Evolutionary conservation across 2,888 invertebrate species (phyloP).

Genomic region (Eurois occulta): DNA sequence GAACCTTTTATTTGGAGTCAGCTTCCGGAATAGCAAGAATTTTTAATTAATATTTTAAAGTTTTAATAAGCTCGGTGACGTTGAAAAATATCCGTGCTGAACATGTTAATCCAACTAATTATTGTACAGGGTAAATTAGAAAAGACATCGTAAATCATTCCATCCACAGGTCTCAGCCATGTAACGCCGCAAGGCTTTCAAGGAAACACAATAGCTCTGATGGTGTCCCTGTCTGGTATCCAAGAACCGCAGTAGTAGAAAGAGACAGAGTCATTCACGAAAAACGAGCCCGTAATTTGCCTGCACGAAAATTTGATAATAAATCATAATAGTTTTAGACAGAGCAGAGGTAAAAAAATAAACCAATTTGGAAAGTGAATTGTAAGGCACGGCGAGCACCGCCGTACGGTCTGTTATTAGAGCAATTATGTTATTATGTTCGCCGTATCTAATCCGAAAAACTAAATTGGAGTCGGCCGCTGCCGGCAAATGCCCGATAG

Average conservation of each 20-base stretch:
- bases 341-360: constrained; percentile 88
- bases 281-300: constrained; percentile 88
- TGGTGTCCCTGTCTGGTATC: constrained; percentile 79
- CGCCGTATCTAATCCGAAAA: constrained; percentile 90
- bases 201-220: constrained; percentile 82
- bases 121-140: constrained; percentile 86
- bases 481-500: constrained; percentile 89
- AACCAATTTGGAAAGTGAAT: constrained; percentile 91
- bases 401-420: constrained; percentile 88
- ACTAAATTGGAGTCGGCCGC: constrained; percentile 90
- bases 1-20: constrained; percentile 46
- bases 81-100: constrained; percentile 82
- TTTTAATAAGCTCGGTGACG: constrained; percentile 79
- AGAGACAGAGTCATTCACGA: constrained; percentile 83
- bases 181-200: constrained; percentile 82
- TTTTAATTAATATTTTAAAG: constrained; percentile 77
- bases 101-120: constrained; percentile 88
- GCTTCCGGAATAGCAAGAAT: constrained; percentile 75
- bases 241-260: constrained; percentile 73
- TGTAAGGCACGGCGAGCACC: constrained; percentile 88
- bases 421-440: constrained; percentile 91
- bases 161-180: constrained; percentile 80
- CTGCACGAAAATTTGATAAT: constrained; percentile 90
- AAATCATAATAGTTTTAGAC: constrained; percentile 91
- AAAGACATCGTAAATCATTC: constrained; percentile 86